These are phyloP conservation scores for Daktulosphaira vitifoliae DNA, from an alignment of 1,140 invertebrate genomes.

Conservation along the genomic window DNA sequence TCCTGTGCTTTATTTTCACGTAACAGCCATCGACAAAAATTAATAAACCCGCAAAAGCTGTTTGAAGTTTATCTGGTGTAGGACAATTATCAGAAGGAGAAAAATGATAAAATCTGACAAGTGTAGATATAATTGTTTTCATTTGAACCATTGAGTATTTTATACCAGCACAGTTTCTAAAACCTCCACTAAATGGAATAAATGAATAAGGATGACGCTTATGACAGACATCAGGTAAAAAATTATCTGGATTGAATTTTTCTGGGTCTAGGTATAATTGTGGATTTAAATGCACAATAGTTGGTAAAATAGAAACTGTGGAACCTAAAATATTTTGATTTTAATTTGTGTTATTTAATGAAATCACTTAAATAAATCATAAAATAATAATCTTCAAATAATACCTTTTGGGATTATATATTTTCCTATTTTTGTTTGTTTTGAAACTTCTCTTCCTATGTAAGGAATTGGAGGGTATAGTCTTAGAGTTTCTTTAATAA, in stretches of 20 bases:
- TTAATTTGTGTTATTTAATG: neutral
- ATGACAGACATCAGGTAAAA: slow-evolving; percentile 51
- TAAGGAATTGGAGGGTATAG: slow-evolving; percentile 49
- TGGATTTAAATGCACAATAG: slow-evolving; percentile 47
- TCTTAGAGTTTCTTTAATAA: slow-evolving; percentile 44
- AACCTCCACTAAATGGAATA: slow-evolving; percentile 54
- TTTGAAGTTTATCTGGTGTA: neutral
- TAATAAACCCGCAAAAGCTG: neutral
- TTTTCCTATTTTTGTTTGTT: slow-evolving; percentile 38
- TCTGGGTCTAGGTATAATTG: slow-evolving; percentile 46
- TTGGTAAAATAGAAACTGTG: neutral
- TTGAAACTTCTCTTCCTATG: slow-evolving; percentile 43
- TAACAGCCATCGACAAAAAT: slow-evolving; percentile 16
- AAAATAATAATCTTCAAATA: no score
- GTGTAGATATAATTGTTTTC: slow-evolving; percentile 46
- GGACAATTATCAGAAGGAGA: slow-evolving; percentile 20
- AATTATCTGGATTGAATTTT: slow-evolving; percentile 43
- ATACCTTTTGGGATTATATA: slow-evolving; percentile 9
- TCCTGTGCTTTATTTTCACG: slow-evolving; percentile 8
- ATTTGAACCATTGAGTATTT: slow-evolving; percentile 46
- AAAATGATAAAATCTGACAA: slow-evolving; percentile 41
- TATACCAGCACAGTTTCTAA: slow-evolving; percentile 51
- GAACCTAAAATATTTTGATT: slow-evolving; percentile 1
- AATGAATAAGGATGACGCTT: slow-evolving; percentile 46
- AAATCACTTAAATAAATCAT: neutral